Conservation (phyloP, 2,797 vertebrate species). For the Hirundo rustica region DNA sequence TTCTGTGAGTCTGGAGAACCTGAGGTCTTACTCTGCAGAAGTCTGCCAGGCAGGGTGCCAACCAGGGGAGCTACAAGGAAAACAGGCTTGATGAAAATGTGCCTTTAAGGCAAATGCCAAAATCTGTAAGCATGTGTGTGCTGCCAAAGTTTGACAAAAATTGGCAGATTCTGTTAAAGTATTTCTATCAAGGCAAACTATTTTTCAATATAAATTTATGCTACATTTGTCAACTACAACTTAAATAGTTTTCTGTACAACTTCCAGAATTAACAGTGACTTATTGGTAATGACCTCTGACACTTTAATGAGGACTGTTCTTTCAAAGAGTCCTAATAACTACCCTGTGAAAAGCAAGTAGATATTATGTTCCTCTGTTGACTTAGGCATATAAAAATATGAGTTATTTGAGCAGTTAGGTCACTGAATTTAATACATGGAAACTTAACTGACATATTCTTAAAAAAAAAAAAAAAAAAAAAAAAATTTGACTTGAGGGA, state of each 20-base stretch:
- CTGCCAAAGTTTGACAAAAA: slow-evolving; percentile 54
- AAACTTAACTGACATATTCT: slow-evolving; percentile 17
- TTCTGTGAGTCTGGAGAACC: neutral
- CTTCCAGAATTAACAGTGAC: neutral
- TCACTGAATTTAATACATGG: slow-evolving; percentile 29
- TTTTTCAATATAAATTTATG: slow-evolving; percentile 17
- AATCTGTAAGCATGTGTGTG: slow-evolving; percentile 31
- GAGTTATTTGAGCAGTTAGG: slow-evolving; percentile 11
- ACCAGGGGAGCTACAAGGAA: neutral
- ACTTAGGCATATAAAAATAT: neutral
- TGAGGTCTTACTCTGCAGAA: neutral
- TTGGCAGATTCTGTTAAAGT: slow-evolving; percentile 31
- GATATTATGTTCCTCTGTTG: slow-evolving; percentile 10
- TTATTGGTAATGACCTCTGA: neutral
- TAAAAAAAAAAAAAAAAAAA: neutral
- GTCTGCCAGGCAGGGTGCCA: slow-evolving; percentile 20
- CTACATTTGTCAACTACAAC: neutral
- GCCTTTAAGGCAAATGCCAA: slow-evolving; percentile 2
- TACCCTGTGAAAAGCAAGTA: neutral
- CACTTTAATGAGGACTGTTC: neutral
- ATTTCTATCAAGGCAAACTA: slow-evolving; percentile 25
- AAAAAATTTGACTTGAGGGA: neutral
- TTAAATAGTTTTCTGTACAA: neutral
- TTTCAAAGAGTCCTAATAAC: neutral
- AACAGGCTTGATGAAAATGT: slow-evolving; percentile 12